A percentile compares a stretch with the other conserved stretches of the same genome.
These are phyloP conservation scores for Parazoanthus darwini DNA, from an alignment of 92 coral and sea anemone species.

Conservation along the genomic window DNA sequence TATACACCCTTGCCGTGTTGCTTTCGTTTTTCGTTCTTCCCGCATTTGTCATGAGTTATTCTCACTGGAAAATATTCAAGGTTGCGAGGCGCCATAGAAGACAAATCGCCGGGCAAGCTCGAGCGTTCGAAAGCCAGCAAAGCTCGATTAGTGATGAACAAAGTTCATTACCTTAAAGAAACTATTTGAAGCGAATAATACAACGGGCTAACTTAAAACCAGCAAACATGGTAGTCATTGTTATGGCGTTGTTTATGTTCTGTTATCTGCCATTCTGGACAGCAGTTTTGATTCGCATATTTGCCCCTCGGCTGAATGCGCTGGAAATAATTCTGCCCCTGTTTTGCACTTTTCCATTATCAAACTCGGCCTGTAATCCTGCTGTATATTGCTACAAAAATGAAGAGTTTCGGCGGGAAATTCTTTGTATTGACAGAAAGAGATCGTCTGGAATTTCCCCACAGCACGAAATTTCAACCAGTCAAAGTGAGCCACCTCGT, in stretches of 20 bases:
- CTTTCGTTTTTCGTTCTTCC: neutral
- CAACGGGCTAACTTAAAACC: neutral
- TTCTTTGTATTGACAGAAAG: neutral
- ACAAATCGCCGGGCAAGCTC: neutral
- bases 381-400: conserved; percentile 11
- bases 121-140: neutral
- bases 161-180: neutral
- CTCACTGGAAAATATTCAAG: neutral
- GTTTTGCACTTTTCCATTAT: neutral
- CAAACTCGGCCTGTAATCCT: neutral
- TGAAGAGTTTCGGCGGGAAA: neutral
- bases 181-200: neutral
- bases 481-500: neutral
- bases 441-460: neutral
- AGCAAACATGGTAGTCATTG: neutral
- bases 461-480: neutral
- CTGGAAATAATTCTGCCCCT: neutral
- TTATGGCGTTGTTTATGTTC: neutral
- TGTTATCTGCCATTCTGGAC: conserved; percentile 3
- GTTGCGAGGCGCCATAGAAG: conserved; percentile 1
- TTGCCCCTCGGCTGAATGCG: neutral
- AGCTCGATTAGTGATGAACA: neutral
- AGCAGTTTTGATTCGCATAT: neutral
- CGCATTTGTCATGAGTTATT: neutral
- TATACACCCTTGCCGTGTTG: neutral